These are phyloP conservation scores for Iphiclides podalirius DNA, from an alignment of 2,888 invertebrate genomes.

Conservation along the genomic window DNA sequence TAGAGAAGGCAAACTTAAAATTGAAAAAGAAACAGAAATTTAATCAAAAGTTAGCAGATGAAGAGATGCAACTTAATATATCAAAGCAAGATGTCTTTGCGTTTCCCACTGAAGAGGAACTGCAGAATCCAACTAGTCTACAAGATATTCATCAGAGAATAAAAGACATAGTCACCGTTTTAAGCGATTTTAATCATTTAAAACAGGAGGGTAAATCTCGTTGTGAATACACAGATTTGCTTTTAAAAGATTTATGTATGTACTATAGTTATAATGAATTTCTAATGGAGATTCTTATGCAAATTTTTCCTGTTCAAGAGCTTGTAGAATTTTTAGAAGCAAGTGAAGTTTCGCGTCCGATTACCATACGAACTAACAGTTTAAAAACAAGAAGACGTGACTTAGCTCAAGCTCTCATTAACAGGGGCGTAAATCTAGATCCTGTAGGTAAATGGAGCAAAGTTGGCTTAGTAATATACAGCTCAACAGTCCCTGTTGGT, in stretches of 20 bases:
- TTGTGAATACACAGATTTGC: conserved; percentile 88
- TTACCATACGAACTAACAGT: conserved; percentile 97
- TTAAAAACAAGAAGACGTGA: conserved; percentile 95
- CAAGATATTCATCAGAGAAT: conserved; percentile 94
- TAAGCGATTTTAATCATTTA: conserved; percentile 88
- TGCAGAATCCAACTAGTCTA: conserved; percentile 85
- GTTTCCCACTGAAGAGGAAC: conserved; percentile 88
- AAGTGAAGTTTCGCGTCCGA: conserved; percentile 95
- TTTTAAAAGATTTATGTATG: conserved; percentile 91
- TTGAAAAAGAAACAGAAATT: conserved; percentile 86
- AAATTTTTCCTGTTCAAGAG: conserved; percentile 92
- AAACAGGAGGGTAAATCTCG: conserved; percentile 86
- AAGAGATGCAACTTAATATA: conserved; percentile 90
- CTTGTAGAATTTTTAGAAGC: conserved; percentile 97
- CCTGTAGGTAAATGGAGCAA: conserved; percentile 99
- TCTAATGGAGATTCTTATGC: conserved; percentile 94
- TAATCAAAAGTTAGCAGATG: conserved; percentile 86
- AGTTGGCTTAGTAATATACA: conserved; percentile 97
- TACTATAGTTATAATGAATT: conserved; percentile 99
- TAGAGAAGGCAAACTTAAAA: conserved; percentile 90
- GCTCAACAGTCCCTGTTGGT: conserved; percentile 96
- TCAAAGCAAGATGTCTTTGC: conserved; percentile 87
- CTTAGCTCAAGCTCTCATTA: conserved; percentile 95
- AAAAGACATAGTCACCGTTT: conserved; percentile 89
- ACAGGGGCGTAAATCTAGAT: conserved; percentile 98